Conservation (phyloP, 2,113 vertebrate genomes). For the Pteropus alecto region DNA sequence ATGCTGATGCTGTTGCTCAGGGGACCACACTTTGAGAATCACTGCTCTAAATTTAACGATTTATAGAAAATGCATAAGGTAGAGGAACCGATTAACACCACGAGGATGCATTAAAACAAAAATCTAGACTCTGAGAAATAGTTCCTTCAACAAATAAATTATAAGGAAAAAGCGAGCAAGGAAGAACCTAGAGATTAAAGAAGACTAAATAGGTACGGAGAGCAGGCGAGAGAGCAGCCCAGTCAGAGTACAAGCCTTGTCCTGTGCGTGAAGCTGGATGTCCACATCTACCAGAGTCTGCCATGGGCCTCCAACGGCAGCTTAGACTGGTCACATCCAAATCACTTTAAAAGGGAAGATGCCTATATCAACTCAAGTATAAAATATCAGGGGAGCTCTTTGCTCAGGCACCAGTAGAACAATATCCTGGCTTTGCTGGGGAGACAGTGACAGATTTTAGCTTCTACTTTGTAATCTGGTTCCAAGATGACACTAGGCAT, state of each 20-base stretch:
- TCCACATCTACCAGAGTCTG: background rate
- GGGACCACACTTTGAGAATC: background rate
- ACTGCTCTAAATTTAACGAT: slow-evolving; percentile 1
- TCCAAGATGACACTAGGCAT: slow-evolving; percentile 89
- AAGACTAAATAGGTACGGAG: background rate
- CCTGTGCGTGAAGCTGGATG: background rate
- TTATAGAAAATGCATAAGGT: background rate
- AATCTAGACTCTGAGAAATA: background rate
- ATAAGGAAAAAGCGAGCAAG: background rate
- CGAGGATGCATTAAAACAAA: background rate
- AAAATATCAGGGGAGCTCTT: slow-evolving; percentile 91
- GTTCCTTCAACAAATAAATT: slow-evolving; percentile 33
- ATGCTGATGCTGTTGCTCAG: background rate
- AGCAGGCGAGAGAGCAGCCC: background rate
- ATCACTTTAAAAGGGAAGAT: slow-evolving; percentile 90
- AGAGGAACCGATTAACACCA: background rate
- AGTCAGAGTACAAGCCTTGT: background rate
- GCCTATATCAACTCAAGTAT: slow-evolving; percentile 90
- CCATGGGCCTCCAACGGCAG: slow-evolving; percentile 41
- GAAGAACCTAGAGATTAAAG: background rate
- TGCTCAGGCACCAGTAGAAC: slow-evolving; percentile 87
- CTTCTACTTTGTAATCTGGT: slow-evolving; percentile 89
- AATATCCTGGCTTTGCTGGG: slow-evolving; percentile 87
- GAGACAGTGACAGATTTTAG: slow-evolving; percentile 91
- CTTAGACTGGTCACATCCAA: slow-evolving; percentile 91